These are phyloP conservation scores for Peromyscus attwateri DNA, from an alignment of 2,797 vertebrate species.

Conservation along the genomic window DNA sequence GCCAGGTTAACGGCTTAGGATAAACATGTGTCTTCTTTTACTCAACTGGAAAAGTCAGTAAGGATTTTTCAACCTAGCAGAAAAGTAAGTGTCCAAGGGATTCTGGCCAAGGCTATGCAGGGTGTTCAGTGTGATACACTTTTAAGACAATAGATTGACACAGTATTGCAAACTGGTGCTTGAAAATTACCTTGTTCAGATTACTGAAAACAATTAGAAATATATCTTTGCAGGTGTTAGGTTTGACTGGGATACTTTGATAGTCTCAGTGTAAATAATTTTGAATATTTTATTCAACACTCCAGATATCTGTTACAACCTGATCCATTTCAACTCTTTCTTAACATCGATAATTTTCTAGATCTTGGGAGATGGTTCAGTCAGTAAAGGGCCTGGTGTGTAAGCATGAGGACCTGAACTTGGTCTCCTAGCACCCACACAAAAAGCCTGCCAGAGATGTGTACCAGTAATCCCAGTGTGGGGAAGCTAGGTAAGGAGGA, in stretches of 20 bases:
- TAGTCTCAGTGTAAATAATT: slow-evolving; percentile 55
- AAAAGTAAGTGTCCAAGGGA: slow-evolving; percentile 13
- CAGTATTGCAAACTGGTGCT: background rate
- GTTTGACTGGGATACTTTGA: slow-evolving; percentile 63
- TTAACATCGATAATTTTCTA: background rate
- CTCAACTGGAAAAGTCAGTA: slow-evolving; percentile 35
- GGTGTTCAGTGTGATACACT: background rate
- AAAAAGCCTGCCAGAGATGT: background rate
- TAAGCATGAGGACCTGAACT: background rate
- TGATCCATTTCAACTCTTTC: slow-evolving; percentile 81
- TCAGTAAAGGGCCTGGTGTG: background rate
- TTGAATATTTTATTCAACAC: slow-evolving; percentile 80
- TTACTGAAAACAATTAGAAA: slow-evolving; percentile 50
- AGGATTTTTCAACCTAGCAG: background rate
- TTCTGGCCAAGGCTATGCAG: background rate
- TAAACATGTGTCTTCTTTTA: slow-evolving; percentile 31
- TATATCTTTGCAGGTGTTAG: slow-evolving; percentile 11
- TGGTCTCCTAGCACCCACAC: background rate
- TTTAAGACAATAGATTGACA: background rate
- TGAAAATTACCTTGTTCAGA: slow-evolving; percentile 44
- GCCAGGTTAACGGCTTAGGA: slow-evolving; percentile 65
- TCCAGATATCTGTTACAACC: slow-evolving; percentile 81
- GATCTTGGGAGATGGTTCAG: background rate
- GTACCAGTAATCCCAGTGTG: background rate
- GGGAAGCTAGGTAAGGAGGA: background rate